Evolutionary conservation across 2,888 invertebrate genomes (phyloP).

Genomic region (Chrysopilus asiliformis): DNA sequence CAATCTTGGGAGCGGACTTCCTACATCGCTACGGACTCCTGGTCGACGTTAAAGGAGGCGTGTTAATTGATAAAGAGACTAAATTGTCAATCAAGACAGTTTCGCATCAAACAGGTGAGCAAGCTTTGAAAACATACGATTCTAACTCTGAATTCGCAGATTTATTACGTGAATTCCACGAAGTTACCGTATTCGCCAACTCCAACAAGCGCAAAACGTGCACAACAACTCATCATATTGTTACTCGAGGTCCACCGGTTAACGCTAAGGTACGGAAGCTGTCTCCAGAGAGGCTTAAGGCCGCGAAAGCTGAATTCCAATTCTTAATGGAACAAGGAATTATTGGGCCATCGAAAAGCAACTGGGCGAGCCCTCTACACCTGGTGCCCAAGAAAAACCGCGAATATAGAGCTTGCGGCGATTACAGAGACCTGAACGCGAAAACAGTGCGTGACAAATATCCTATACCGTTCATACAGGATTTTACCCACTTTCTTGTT

Average conservation of each 20-base stretch:
- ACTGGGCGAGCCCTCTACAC: slow-evolving; percentile 30
- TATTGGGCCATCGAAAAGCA: slow-evolving; percentile 29
- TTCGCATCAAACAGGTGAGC: background rate
- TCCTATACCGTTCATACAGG: slow-evolving; percentile 8
- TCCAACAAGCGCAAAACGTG: background rate
- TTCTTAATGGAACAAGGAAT: slow-evolving; percentile 24
- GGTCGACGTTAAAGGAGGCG: slow-evolving; percentile 7
- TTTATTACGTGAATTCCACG: slow-evolving; percentile 1
- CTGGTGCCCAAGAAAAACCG: slow-evolving; percentile 19
- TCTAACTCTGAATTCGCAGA: background rate
- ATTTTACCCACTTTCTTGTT: slow-evolving; percentile 2
- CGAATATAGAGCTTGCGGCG: slow-evolving; percentile 20
- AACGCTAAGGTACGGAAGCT: slow-evolving; percentile 16
- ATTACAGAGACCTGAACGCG: slow-evolving; percentile 9
- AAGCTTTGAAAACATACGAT: background rate
- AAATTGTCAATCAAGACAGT: too few species aligned
- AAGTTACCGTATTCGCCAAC: background rate
- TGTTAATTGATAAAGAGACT: slow-evolving; percentile 3
- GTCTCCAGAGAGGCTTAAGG: slow-evolving; percentile 17
- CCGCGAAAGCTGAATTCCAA: slow-evolving; percentile 11
- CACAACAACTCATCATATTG: slow-evolving; percentile 4
- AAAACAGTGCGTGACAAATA: slow-evolving; percentile 9
- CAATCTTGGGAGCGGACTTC: slow-evolving; percentile 12
- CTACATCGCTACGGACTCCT: slow-evolving; percentile 6
- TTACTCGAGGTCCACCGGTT: slow-evolving; percentile 10